Conservation (phyloP, 2,113 vertebrate species). For the Etheostoma spectabile region DNA sequence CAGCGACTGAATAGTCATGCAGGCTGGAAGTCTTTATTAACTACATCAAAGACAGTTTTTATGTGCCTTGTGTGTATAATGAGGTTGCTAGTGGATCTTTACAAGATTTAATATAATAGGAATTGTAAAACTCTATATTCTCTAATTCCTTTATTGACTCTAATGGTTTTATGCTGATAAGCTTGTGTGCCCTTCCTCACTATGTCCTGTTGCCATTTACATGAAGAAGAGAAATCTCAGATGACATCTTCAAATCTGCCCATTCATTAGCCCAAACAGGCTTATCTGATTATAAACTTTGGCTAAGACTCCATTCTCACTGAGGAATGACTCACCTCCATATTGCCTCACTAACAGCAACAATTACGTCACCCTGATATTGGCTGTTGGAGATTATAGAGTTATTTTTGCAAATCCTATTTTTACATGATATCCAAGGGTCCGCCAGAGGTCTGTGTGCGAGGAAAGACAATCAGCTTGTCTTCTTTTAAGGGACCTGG, state of each 20-base stretch:
- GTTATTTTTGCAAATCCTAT: slow-evolving; percentile 79
- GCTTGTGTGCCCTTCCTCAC: slow-evolving; percentile 57
- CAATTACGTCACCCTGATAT: slow-evolving; percentile 80
- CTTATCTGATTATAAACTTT: slow-evolving; percentile 82
- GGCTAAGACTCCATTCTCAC: slow-evolving; percentile 76
- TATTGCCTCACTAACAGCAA: slow-evolving; percentile 77
- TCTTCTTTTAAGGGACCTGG: slow-evolving; percentile 36
- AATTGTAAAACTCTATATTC: slow-evolving; percentile 42
- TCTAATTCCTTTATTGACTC: slow-evolving; percentile 53
- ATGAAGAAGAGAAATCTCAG: slow-evolving; percentile 63
- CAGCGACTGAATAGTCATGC: slow-evolving; percentile 29
- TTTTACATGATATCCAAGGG: slow-evolving; percentile 76
- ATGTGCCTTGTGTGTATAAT: slow-evolving; percentile 46
- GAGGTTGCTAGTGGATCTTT: slow-evolving; percentile 38
- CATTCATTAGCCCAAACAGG: slow-evolving; percentile 82
- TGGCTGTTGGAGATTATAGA: slow-evolving; percentile 77
- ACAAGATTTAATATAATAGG: slow-evolving; percentile 37
- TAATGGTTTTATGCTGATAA: slow-evolving; percentile 53
- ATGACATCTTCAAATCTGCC: slow-evolving; percentile 74
- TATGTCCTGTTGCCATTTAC: slow-evolving; percentile 59
- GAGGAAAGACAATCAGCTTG: slow-evolving; percentile 47
- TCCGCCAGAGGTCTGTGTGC: slow-evolving; percentile 48
- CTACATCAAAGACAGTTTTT: slow-evolving; percentile 46
- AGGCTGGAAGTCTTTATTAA: slow-evolving; percentile 46
- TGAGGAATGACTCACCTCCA: slow-evolving; percentile 81